Conservation (phyloP, 2,113 vertebrate species). For the Psilopsiagon aurifrons region DNA sequence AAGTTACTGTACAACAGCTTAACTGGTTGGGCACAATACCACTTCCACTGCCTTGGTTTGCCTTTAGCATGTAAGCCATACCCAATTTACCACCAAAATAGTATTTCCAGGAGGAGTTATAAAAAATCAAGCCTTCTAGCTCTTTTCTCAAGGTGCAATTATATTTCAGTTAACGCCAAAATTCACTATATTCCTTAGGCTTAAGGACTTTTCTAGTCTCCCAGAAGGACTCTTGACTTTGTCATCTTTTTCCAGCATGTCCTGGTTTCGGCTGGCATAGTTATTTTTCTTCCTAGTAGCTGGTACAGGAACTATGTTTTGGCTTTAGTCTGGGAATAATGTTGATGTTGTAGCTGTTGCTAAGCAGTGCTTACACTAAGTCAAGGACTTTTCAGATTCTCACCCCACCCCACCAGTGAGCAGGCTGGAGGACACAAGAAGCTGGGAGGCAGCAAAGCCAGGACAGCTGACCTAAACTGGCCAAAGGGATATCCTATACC, state of each 20-base stretch:
- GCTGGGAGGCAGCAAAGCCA: neutral
- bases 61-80: neutral
- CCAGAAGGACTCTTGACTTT: neutral
- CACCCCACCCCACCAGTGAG: neutral
- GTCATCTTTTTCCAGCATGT: neutral
- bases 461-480: neutral
- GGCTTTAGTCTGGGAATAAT: neutral
- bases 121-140: neutral
- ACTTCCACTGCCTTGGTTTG: neutral
- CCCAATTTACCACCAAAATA: neutral
- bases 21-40: neutral
- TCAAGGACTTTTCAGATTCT: neutral
- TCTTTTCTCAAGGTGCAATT: neutral
- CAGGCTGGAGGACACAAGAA: neutral
- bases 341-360: neutral
- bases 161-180: neutral
- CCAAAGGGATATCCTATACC: neutral
- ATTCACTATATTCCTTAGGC: neutral
- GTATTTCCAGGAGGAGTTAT: neutral
- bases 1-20: neutral
- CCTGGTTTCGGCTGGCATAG: neutral
- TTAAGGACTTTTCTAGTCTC: neutral
- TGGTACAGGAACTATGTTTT: neutral
- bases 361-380: neutral
- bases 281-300: neutral